A percentile compares a stretch with the other conserved stretches of the same genome.
These are phyloP conservation scores for Cassiopea andromeda DNA, from an alignment of 30 jellyfish, hydroid and myxozoan genomes.

Conservation along the genomic window DNA sequence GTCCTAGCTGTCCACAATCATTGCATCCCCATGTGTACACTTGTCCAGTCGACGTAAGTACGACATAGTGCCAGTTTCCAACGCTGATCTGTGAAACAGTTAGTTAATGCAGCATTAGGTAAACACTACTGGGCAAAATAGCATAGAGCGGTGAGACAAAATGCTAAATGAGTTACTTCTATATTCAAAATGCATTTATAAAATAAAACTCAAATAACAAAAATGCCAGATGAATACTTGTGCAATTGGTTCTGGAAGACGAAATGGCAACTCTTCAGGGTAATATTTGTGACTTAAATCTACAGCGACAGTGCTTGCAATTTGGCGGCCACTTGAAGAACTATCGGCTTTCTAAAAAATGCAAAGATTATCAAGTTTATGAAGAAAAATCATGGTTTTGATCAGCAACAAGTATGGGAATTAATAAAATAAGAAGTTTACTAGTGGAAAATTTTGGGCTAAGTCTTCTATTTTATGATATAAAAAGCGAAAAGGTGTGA, in stretches of 20 bases:
- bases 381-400: too few species aligned
- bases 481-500: too few species aligned
- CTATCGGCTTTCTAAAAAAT: slow-evolving; percentile 84
- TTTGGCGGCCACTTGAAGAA: slow-evolving; percentile 90
- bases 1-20: slow-evolving; percentile 98
- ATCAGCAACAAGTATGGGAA: too few species aligned
- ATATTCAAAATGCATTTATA: too few species aligned
- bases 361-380: background rate
- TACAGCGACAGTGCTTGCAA: slow-evolving; percentile 79
- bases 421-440: too few species aligned
- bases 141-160: background rate
- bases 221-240: slow-evolving; percentile 25
- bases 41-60: slow-evolving; percentile 74
- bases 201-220: background rate
- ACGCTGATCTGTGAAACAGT: slow-evolving; percentile 35
- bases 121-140: background rate
- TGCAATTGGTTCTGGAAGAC: slow-evolving; percentile 85
- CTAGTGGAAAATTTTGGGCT: too few species aligned
- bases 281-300: slow-evolving; percentile 88
- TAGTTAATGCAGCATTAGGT: background rate
- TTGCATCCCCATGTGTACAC: slow-evolving; percentile 98
- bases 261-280: slow-evolving; percentile 84
- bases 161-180: too few species aligned
- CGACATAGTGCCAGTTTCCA: slow-evolving; percentile 96
- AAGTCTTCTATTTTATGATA: too few species aligned